Evolutionary conservation across 2,888 invertebrate species (phyloP).

Genomic region (Phania funesta): DNA sequence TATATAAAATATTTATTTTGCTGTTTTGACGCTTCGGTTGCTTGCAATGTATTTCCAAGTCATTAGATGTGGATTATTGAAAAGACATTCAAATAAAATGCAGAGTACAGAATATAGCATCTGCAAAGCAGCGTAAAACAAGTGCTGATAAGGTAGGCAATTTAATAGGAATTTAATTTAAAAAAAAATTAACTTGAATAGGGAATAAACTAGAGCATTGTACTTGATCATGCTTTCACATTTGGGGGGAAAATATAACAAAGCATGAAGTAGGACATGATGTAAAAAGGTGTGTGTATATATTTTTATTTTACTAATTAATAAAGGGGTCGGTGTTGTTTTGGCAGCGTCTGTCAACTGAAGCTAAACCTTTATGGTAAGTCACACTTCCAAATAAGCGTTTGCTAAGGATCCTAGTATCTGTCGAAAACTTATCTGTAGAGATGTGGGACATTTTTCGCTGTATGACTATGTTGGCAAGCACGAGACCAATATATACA

Average conservation of each 20-base stretch:
- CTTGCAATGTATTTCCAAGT: not conserved
- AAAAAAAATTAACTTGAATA: slow-evolving; percentile 15
- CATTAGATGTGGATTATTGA: slow-evolving; percentile 27
- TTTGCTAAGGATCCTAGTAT: too few relatives aligned
- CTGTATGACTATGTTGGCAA: too few relatives aligned
- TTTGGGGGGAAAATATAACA: not conserved
- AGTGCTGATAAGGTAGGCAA: not conserved
- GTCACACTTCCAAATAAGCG: too few relatives aligned
- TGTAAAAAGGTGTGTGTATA: too few relatives aligned
- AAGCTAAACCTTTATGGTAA: too few relatives aligned
- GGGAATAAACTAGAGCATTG: slow-evolving; percentile 9
- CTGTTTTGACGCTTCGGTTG: slow-evolving; percentile 15
- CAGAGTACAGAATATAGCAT: not conserved
- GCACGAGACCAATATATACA: too few relatives aligned
- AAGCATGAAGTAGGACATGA: too few relatives aligned
- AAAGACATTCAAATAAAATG: slow-evolving; percentile 21
- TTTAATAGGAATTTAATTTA: not conserved
- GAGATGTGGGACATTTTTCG: too few relatives aligned
- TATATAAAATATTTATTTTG: slow-evolving; percentile 36
- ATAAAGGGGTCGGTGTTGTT: too few relatives aligned
- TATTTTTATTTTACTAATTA: too few relatives aligned
- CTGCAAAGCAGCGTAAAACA: not conserved
- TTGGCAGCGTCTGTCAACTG: too few relatives aligned
- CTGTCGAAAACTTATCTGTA: too few relatives aligned
- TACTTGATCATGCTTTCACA: not conserved